These are phyloP conservation scores for Etheostoma nigrum DNA, from an alignment of 2,797 vertebrate species.

Conservation along the genomic window DNA sequence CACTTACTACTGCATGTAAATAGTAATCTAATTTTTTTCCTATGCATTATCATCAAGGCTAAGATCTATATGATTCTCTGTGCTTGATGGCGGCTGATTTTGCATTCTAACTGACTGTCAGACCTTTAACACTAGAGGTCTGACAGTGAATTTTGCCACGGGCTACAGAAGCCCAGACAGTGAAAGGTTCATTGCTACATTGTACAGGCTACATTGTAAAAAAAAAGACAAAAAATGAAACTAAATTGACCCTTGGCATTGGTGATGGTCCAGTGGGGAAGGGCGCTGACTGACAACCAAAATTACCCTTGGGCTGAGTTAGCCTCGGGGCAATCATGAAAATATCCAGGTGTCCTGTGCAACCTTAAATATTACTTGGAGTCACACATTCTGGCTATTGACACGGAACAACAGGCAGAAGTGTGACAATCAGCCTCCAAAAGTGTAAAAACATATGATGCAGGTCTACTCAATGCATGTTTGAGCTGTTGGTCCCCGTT, in stretches of 20 bases:
- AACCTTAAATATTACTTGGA: constrained; percentile 5
- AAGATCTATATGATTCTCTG: not conserved
- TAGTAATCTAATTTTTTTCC: not conserved
- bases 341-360: constrained; percentile 18
- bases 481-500: not conserved
- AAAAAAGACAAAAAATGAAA: not conserved
- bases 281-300: not conserved
- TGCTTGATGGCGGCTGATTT: constrained; percentile 6
- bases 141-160: constrained; percentile 26
- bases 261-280: too few species aligned
- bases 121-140: constrained; percentile 14
- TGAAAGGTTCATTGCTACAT: constrained; percentile 32
- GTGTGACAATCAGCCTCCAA: not conserved
- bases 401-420: constrained; percentile 7
- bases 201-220: constrained; percentile 26
- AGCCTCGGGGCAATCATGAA: constrained; percentile 27
- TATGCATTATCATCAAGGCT: not conserved
- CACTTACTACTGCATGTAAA: not conserved
- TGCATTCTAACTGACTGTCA: not conserved
- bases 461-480: not conserved
- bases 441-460: not conserved
- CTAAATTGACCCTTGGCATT: constrained; percentile 20
- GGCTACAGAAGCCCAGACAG: constrained; percentile 26
- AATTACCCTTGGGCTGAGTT: constrained; percentile 34
- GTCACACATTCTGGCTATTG: not conserved